A percentile compares a stretch with the other conserved stretches of the same genome.
These are phyloP conservation scores for Hyppa rectilinea DNA, from an alignment of 2,888 invertebrate genomes.

Conservation along the genomic window DNA sequence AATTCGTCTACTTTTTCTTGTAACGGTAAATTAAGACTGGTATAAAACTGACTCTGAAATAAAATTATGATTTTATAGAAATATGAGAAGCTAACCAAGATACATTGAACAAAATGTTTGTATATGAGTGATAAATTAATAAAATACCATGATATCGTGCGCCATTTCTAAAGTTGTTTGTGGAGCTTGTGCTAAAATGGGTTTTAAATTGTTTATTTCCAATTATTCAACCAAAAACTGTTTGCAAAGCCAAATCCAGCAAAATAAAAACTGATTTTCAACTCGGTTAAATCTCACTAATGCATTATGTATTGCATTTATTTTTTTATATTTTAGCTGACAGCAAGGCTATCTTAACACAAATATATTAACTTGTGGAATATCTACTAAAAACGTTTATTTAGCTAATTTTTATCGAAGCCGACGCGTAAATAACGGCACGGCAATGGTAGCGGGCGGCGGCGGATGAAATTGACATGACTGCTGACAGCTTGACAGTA, in stretches of 20 bases:
- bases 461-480: background rate
- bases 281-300: background rate
- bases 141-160: constrained; percentile 77
- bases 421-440: constrained; percentile 2
- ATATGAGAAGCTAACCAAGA: background rate
- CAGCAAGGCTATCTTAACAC: background rate
- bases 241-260: constrained; percentile 4
- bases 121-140: background rate
- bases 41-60: constrained; percentile 90
- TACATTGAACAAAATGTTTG: constrained; percentile 14
- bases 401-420: background rate
- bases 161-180: constrained; percentile 68
- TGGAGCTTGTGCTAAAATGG: background rate
- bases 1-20: constrained; percentile 89
- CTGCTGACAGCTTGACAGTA: too few species aligned
- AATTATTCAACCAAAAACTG: background rate
- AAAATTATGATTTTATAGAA: background rate
- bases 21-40: constrained; percentile 88
- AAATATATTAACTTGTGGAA: background rate
- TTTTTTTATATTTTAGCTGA: background rate
- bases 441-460: too few species aligned
- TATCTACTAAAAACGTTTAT: background rate
- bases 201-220: constrained; percentile 6
- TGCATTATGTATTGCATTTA: background rate
- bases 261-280: background rate